A percentile compares a stretch with the other conserved stretches of the same genome.
Conservation (phyloP, 2,113 vertebrate species). For the Cryptotis parvus region DNA sequence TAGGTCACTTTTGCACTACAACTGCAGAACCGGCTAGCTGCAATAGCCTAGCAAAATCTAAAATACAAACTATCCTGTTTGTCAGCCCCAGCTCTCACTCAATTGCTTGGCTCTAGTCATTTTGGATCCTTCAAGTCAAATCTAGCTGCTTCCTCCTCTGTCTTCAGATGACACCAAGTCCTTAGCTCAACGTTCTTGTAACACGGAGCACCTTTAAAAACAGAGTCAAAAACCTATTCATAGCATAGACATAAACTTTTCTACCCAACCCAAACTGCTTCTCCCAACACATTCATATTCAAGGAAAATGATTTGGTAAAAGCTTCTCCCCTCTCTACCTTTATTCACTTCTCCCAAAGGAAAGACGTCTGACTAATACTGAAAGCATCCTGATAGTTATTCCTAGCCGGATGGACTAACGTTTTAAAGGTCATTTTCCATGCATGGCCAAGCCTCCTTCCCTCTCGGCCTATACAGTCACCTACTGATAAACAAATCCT, state of each 20-base stretch:
- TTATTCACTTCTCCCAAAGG: conserved; percentile 39
- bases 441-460: conserved; percentile 1
- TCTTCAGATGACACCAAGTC: conserved; percentile 48
- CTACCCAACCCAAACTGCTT: background rate
- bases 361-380: conserved; percentile 41
- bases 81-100: conserved; percentile 8
- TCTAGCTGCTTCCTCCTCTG: conserved; percentile 12
- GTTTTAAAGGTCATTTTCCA: conserved; percentile 65
- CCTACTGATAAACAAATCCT: background rate
- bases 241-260: conserved; percentile 31
- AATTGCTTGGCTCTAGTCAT: conserved; percentile 10
- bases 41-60: conserved; percentile 37
- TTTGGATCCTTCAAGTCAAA: conserved; percentile 55
- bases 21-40: conserved; percentile 1
- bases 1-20: conserved; percentile 20
- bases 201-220: conserved; percentile 9
- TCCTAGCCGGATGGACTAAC: background rate
- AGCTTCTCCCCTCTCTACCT: conserved; percentile 7
- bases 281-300: background rate
- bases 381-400: background rate
- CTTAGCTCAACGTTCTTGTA: background rate
- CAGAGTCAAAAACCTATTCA: background rate
- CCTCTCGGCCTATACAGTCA: conserved; percentile 8
- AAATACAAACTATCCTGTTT: conserved; percentile 36
- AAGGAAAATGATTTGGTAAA: conserved; percentile 20